Conservation (phyloP, 2,113 vertebrate species). For the Leucopternis melanops region DNA sequence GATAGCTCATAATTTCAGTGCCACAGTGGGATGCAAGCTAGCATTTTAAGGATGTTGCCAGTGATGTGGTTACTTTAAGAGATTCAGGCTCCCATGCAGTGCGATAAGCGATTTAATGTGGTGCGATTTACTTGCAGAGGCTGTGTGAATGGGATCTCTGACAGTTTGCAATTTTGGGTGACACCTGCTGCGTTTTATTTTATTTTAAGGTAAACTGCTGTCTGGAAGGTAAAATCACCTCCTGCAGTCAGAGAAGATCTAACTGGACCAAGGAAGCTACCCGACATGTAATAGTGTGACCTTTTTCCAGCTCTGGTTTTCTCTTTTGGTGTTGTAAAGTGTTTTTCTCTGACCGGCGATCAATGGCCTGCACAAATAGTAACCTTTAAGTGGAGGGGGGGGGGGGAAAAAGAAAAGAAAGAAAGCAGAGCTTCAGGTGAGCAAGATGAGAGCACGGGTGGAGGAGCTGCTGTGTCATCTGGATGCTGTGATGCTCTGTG, state of each 20-base stretch:
- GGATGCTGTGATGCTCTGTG: background rate
- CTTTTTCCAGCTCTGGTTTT: conserved; percentile 2
- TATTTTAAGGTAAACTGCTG: background rate
- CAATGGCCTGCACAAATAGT: background rate
- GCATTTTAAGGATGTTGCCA: background rate
- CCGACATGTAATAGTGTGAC: background rate
- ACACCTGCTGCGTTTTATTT: background rate
- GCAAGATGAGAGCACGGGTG: background rate
- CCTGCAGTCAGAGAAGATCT: background rate
- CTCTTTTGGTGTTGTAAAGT: background rate
- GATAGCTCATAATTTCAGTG: background rate
- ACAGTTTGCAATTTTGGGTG: background rate
- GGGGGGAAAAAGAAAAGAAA: background rate
- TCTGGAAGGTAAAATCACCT: background rate
- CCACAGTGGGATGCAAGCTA: background rate
- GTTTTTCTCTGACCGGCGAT: background rate
- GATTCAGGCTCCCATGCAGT: background rate
- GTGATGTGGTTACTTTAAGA: background rate
- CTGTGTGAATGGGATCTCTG: background rate
- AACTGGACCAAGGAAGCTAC: background rate
- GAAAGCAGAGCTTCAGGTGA: background rate
- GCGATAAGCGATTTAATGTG: background rate
- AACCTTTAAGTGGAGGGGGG: background rate
- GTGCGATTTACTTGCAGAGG: background rate
- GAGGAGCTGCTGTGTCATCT: background rate